phyloP scores from a whole-genome alignment of 2,888 invertebrate species.

The Cryptocephalus primarius region DNA sequence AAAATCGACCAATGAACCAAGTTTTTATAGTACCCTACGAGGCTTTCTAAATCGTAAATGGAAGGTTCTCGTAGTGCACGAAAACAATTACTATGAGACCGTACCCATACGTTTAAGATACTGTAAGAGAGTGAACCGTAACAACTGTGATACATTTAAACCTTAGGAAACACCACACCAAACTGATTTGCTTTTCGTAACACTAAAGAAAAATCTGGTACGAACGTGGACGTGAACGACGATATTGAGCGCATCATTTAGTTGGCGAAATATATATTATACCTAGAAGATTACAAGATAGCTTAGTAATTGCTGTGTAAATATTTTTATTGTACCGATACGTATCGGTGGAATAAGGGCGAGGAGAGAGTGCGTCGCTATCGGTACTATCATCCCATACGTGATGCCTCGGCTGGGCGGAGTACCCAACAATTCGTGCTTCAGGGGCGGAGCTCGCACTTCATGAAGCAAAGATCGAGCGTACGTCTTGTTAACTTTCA shows the following conservation, averaged over 20 bases:
- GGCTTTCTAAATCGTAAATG: too few species aligned
- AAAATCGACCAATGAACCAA: neutral
- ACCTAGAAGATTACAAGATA: conserved; percentile 13
- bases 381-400: conserved; percentile 28
- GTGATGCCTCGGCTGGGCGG: conserved; percentile 31
- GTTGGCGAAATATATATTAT: neutral
- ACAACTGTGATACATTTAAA: too few species aligned
- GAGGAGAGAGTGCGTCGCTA: conserved; percentile 7
- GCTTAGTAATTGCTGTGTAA: conserved; percentile 33
- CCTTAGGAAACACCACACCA: too few species aligned
- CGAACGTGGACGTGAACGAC: too few species aligned
- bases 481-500: conserved; percentile 37
- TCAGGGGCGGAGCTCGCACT: conserved; percentile 33
- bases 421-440: conserved; percentile 32
- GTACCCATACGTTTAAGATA: too few species aligned
- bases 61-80: too few species aligned
- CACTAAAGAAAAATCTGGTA: too few species aligned
- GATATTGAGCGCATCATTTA: too few species aligned
- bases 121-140: too few species aligned
- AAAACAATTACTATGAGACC: too few species aligned
- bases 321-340: conserved; percentile 34
- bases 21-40: too few species aligned
- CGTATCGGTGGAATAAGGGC: conserved; percentile 14
- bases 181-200: too few species aligned
- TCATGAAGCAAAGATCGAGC: conserved; percentile 30